Evolutionary conservation across 2,113 vertebrate species (phyloP).

Genomic region (Polypterus bichir): DNA sequence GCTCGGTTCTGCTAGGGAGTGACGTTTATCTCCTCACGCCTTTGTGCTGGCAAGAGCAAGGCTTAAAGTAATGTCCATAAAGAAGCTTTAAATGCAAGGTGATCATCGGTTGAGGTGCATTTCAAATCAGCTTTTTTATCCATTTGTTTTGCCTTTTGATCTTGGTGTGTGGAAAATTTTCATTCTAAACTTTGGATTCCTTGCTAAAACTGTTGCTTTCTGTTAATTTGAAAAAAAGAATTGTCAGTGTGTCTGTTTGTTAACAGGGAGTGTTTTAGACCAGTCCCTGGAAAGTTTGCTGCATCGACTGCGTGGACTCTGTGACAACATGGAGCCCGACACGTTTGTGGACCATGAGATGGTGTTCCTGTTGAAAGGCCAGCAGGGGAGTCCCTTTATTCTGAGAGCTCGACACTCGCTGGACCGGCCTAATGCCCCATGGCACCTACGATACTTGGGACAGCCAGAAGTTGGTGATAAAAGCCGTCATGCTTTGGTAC

Average conservation of each 20-base stretch:
- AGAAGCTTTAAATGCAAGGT: too few relatives aligned
- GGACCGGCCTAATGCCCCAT: conserved; percentile 66
- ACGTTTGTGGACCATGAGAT: conserved; percentile 86
- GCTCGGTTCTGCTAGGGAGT: too few relatives aligned
- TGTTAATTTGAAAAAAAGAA: background rate
- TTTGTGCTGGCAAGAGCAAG: too few relatives aligned
- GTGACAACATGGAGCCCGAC: conserved; percentile 93
- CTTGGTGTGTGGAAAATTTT: too few relatives aligned
- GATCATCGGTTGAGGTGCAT: too few relatives aligned
- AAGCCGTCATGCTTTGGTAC: conserved; percentile 76
- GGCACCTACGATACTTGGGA: conserved; percentile 88
- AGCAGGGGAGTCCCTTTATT: conserved; percentile 91
- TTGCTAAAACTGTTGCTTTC: background rate
- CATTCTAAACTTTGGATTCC: too few relatives aligned
- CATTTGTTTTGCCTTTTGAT: too few relatives aligned
- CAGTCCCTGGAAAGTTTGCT: conserved; percentile 84
- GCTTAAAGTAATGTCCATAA: too few relatives aligned
- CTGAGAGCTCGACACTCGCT: conserved; percentile 80
- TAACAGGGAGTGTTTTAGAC: conserved; percentile 80
- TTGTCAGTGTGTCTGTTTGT: background rate
- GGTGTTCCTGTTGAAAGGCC: conserved; percentile 91
- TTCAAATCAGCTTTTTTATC: too few relatives aligned
- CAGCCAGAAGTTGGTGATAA: conserved; percentile 93
- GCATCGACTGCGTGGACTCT: conserved; percentile 84
- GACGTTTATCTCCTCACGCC: too few relatives aligned